Evolutionary conservation across 2,797 vertebrate genomes (phyloP).

Genomic region (Micrastur ruficollis): DNA sequence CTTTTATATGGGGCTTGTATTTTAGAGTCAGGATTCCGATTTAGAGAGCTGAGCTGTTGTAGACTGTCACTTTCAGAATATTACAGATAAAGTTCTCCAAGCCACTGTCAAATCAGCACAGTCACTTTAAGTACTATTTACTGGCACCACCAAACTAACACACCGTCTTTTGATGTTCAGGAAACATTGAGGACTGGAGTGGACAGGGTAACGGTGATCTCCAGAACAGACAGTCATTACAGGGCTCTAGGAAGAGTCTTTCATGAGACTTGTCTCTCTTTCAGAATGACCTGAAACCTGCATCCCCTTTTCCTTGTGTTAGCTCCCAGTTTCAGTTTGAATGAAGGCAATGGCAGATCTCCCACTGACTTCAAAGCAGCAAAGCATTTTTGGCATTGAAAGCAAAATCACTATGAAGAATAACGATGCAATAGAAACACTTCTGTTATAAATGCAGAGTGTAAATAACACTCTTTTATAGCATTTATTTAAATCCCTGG

Average conservation of each 20-base stretch:
- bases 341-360: neutral
- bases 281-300: neutral
- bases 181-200: neutral
- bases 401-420: neutral
- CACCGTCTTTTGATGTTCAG: neutral
- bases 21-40: neutral
- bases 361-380: neutral
- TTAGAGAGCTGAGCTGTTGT: neutral
- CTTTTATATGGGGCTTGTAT: neutral
- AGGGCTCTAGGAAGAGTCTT: neutral
- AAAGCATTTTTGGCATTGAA: neutral
- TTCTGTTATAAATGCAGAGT: neutral
- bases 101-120: neutral
- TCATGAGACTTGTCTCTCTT: neutral
- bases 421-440: neutral
- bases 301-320: neutral
- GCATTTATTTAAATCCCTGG: slow-evolving; percentile 4
- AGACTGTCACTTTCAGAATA: neutral
- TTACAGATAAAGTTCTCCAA: neutral
- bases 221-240: neutral
- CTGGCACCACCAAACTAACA: neutral
- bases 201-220: neutral
- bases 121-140: neutral
- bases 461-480: slow-evolving; percentile 5
- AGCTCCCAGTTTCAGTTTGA: neutral